These are phyloP conservation scores for Cryptus armator DNA, from an alignment of 2,888 invertebrate genomes.

Conservation along the genomic window DNA sequence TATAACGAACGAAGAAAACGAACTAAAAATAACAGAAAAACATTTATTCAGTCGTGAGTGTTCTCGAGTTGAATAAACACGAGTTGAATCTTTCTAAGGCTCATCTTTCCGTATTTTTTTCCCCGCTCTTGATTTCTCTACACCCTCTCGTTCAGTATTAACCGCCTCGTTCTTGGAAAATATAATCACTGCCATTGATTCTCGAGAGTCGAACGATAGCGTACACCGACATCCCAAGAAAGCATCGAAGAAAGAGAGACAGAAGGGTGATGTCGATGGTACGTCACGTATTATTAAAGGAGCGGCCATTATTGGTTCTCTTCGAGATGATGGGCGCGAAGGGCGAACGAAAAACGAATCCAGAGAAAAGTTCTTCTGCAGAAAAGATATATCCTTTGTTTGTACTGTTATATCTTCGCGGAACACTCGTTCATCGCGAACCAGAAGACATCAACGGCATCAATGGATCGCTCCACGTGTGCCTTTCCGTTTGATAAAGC, in stretches of 20 bases:
- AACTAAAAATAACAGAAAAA: slow-evolving; percentile 37
- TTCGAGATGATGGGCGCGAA: slow-evolving; percentile 25
- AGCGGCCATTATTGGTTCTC: slow-evolving; percentile 39
- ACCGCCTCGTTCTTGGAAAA: slow-evolving; percentile 24
- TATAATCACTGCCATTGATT: slow-evolving; percentile 32
- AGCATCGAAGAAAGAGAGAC: background rate
- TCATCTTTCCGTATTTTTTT: slow-evolving; percentile 25
- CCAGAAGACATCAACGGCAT: slow-evolving; percentile 10
- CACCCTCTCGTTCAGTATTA: background rate
- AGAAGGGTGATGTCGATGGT: slow-evolving; percentile 14
- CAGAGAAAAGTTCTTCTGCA: slow-evolving; percentile 14
- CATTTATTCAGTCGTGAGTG: slow-evolving; percentile 32
- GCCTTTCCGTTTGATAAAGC: slow-evolving; percentile 48
- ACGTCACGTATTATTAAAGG: slow-evolving; percentile 43
- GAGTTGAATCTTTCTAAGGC: slow-evolving; percentile 14
- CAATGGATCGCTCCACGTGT: slow-evolving; percentile 14
- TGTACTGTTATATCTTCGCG: slow-evolving; percentile 45
- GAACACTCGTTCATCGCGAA: slow-evolving; percentile 32
- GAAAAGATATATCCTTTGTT: slow-evolving; percentile 52
- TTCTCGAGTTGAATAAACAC: slow-evolving; percentile 37
- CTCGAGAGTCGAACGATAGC: slow-evolving; percentile 26
- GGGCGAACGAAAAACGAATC: slow-evolving; percentile 31
- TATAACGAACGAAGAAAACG: background rate
- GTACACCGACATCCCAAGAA: background rate
- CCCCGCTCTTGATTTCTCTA: slow-evolving; percentile 2